Conservation (phyloP, 2,113 vertebrate genomes). For the Ovis canadensis region DNA sequence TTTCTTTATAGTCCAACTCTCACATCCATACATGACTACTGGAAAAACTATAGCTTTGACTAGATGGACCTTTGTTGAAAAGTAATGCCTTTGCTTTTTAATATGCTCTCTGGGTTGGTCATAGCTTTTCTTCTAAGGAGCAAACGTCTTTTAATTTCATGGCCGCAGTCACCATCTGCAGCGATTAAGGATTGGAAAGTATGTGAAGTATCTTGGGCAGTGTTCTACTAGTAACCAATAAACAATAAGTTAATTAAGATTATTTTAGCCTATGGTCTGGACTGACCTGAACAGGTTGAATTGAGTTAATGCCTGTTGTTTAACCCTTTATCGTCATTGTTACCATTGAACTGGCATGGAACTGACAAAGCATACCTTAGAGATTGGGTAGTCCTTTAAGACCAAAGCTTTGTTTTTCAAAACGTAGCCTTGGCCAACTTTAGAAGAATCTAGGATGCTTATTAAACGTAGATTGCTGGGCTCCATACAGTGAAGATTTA, state of each 20-base stretch:
- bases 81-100: background rate
- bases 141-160: background rate
- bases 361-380: background rate
- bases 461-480: background rate
- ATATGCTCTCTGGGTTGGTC: background rate
- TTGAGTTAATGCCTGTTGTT: background rate
- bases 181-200: background rate
- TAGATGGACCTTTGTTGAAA: background rate
- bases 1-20: background rate
- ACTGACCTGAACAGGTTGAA: background rate
- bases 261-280: background rate
- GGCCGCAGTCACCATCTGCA: background rate
- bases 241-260: background rate
- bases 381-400: background rate
- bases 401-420: background rate
- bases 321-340: background rate
- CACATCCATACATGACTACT: background rate
- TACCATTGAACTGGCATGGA: background rate
- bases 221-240: background rate
- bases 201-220: background rate
- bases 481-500: background rate
- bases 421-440: background rate
- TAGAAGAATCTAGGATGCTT: background rate
- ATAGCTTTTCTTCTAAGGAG: background rate
- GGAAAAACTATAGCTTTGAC: background rate